Evolutionary conservation across 2,797 vertebrate genomes (phyloP).

Genomic region (Neopelma chrysocephalum): DNA sequence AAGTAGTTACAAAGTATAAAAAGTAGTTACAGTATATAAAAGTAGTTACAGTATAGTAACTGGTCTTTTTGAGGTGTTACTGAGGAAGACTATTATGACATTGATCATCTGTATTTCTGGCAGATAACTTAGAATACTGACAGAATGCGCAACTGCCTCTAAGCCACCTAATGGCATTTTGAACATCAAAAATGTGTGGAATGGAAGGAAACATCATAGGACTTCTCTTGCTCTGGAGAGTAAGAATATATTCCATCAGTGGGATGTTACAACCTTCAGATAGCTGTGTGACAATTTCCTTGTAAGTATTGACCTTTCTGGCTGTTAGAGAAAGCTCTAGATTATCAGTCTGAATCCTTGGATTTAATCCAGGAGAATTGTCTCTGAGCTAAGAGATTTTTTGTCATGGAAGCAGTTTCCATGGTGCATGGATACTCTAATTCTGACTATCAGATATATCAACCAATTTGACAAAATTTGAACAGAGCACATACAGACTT

Average conservation of each 20-base stretch:
- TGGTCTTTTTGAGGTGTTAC: not conserved
- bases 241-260: not conserved
- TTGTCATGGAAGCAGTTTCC: constrained; percentile 50
- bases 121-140: not conserved
- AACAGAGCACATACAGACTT: not conserved
- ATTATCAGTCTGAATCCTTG: constrained; percentile 22
- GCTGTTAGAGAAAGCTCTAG: not conserved
- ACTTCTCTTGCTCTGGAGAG: not conserved
- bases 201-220: not conserved
- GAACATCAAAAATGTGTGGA: not conserved
- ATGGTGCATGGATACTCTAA: not conserved
- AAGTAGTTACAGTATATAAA: no score
- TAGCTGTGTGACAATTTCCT: not conserved
- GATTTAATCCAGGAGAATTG: constrained; percentile 33
- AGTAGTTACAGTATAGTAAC: not conserved
- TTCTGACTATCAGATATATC: constrained; percentile 1
- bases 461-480: constrained; percentile 2
- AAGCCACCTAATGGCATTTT: not conserved
- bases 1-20: no score
- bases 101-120: not conserved
- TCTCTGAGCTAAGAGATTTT: constrained; percentile 20
- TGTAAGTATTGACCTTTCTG: not conserved
- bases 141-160: not conserved
- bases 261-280: not conserved
- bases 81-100: not conserved